Conservation (phyloP, 2,113 vertebrate genomes). For the Nymphicus hollandicus region DNA sequence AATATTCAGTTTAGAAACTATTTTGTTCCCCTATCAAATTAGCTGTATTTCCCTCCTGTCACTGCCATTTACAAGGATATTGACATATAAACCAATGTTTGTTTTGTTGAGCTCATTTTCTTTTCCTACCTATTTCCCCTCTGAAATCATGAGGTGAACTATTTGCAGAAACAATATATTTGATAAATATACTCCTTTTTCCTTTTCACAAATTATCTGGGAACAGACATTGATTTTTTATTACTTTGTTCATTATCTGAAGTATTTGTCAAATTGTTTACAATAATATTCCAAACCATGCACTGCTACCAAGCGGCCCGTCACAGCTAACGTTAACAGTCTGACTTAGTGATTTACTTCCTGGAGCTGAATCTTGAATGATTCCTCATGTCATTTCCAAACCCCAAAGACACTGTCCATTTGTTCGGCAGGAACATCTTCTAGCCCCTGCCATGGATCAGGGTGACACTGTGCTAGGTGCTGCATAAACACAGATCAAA, state of each 20-base stretch:
- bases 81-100: slow-evolving; percentile 26
- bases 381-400: slow-evolving; percentile 35
- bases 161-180: slow-evolving; percentile 53
- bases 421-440: slow-evolving; percentile 12
- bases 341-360: slow-evolving; percentile 43
- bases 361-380: background rate
- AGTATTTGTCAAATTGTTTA: slow-evolving; percentile 45
- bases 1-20: background rate
- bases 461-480: background rate
- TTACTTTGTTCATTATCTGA: slow-evolving; percentile 60
- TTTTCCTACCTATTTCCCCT: slow-evolving; percentile 8
- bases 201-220: slow-evolving; percentile 53
- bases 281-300: slow-evolving; percentile 19
- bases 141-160: slow-evolving; percentile 42
- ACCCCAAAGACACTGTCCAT: slow-evolving; percentile 31
- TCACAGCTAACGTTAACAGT: slow-evolving; percentile 25
- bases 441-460: background rate
- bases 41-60: slow-evolving; percentile 26
- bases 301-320: background rate
- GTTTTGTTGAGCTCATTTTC: slow-evolving; percentile 44
- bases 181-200: slow-evolving; percentile 51
- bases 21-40: background rate
- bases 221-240: slow-evolving; percentile 54
- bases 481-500: background rate
- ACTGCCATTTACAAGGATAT: slow-evolving; percentile 24